Evolutionary conservation across 2,888 invertebrate genomes (phyloP).

Genomic region (Xylota segnis): DNA sequence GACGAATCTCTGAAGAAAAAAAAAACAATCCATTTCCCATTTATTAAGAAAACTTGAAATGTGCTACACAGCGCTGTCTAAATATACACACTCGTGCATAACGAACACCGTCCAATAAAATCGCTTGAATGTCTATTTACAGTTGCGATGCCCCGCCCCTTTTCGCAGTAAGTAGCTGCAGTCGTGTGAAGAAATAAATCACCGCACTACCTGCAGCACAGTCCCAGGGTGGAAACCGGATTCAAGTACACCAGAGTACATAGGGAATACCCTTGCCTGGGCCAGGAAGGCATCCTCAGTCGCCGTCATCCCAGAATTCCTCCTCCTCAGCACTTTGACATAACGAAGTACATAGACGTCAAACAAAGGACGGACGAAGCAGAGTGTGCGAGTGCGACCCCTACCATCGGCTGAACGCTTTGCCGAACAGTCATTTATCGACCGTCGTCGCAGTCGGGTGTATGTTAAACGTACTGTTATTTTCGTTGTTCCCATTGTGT

Average conservation of each 20-base stretch:
- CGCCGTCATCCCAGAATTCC: constrained; percentile 24
- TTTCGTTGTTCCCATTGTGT: constrained; percentile 18
- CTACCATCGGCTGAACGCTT: constrained; percentile 25
- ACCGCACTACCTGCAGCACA: constrained; percentile 28
- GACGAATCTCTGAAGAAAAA: not conserved
- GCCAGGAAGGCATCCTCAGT: constrained; percentile 14
- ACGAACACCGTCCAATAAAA: constrained; percentile 54
- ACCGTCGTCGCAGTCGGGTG: constrained; percentile 62
- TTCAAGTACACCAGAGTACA: constrained; percentile 27
- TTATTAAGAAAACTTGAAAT: constrained; percentile 50
- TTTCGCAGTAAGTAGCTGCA: constrained; percentile 11
- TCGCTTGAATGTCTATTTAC: constrained; percentile 47
- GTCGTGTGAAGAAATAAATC: constrained; percentile 7
- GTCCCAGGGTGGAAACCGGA: constrained; percentile 56
- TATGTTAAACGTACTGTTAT: constrained; percentile 8
- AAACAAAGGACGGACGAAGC: constrained; percentile 60
- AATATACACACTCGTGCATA: constrained; percentile 33
- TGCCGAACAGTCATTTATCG: constrained; percentile 61
- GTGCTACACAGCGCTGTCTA: constrained; percentile 47
- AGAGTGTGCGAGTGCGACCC: constrained; percentile 44
- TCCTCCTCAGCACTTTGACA: not conserved
- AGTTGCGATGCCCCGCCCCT: constrained; percentile 42
- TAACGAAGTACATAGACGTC: constrained; percentile 30
- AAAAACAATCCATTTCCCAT: not conserved
- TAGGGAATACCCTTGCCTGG: constrained; percentile 53